These are phyloP conservation scores for Rhizomys pruinosus DNA, from an alignment of 2,113 vertebrate species.

Conservation along the genomic window DNA sequence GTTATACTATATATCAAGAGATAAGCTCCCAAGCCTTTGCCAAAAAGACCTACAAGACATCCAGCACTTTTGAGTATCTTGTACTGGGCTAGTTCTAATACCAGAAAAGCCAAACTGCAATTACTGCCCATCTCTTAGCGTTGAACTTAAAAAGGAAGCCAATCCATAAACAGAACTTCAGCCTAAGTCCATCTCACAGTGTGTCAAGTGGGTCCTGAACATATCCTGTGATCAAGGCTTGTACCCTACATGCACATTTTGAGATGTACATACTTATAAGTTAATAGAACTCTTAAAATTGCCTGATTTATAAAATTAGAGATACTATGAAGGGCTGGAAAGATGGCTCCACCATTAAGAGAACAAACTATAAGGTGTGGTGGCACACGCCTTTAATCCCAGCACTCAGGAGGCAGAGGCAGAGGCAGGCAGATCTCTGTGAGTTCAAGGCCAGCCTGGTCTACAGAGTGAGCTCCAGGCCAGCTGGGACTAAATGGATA, in stretches of 20 bases:
- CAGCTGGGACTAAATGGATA: too few species aligned
- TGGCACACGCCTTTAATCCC: too few species aligned
- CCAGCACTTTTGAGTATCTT: background rate
- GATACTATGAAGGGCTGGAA: background rate
- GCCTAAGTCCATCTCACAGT: background rate
- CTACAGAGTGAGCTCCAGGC: too few species aligned
- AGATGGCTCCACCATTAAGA: background rate
- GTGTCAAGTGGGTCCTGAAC: background rate
- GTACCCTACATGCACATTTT: too few species aligned
- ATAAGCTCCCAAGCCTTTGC: background rate
- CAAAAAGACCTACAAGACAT: background rate
- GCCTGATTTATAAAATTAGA: background rate
- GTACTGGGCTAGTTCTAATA: background rate
- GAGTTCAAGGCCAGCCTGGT: too few species aligned
- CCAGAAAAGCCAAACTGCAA: background rate
- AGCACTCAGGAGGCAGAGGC: too few species aligned
- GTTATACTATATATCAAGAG: background rate
- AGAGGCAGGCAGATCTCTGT: too few species aligned
- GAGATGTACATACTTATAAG: background rate
- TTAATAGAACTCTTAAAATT: background rate
- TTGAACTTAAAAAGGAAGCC: background rate
- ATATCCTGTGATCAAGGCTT: background rate
- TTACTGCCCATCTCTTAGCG: background rate
- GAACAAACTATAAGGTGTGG: too few species aligned
- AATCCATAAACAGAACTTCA: background rate